Percentiles rank a stretch among this genome's conserved stretches.
Evolutionary conservation across 2,888 invertebrate genomes (phyloP).

Genomic region (Limnephilus lunatus): DNA sequence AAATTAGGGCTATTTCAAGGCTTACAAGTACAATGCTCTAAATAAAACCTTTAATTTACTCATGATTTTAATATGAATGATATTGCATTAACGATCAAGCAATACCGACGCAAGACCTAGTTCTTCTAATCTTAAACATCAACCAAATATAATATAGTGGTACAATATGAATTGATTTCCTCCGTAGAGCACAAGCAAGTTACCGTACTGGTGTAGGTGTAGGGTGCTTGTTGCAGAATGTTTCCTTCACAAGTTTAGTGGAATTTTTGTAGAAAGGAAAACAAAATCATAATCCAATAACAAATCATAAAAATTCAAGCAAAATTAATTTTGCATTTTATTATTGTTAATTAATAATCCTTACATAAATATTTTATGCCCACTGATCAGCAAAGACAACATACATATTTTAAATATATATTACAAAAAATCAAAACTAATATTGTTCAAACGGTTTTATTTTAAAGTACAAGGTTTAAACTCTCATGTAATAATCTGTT

Average conservation of each 20-base stretch:
- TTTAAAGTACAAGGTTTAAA: constrained; percentile 45
- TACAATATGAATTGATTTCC: constrained; percentile 10
- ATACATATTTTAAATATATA: constrained; percentile 64
- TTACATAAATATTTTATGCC: constrained; percentile 66
- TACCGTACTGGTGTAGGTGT: constrained; percentile 16
- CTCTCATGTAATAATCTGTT: constrained; percentile 51
- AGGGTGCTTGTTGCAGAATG: background rate
- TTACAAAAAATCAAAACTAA: constrained; percentile 61
- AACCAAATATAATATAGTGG: background rate
- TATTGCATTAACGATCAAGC: background rate
- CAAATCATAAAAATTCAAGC: constrained; percentile 64
- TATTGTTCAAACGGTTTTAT: constrained; percentile 53
- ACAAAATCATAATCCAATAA: constrained; percentile 49
- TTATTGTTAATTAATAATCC: constrained; percentile 63
- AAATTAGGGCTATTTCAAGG: background rate
- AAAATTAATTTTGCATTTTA: constrained; percentile 65
- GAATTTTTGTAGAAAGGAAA: constrained; percentile 12
- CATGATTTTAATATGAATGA: background rate
- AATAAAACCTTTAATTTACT: background rate
- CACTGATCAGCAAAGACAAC: constrained; percentile 66
- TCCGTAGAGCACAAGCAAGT: background rate
- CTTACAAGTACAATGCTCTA: constrained; percentile 8
- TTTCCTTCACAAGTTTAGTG: background rate
- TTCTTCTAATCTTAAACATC: background rate
- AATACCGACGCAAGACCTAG: background rate